Evolutionary conservation across 1,140 invertebrate genomes (phyloP).

Genomic region (Anagrus nilaparvatae): DNA sequence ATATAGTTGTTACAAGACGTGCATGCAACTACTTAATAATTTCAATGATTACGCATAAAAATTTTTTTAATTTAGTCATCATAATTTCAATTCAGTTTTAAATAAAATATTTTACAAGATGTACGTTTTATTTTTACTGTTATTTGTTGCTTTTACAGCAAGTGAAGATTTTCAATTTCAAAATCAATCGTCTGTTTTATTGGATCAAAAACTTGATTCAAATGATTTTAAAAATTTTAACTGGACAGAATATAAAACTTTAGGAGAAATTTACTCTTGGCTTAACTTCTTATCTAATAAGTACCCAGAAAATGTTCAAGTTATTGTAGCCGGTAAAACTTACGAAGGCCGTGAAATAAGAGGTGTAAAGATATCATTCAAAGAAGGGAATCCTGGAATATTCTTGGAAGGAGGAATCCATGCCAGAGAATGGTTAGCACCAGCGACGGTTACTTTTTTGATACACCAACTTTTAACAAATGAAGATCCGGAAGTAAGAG

Average conservation of each 20-base stretch:
- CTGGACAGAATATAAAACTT: slow-evolving; percentile 43
- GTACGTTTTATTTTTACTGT: no score
- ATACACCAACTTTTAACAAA: slow-evolving; percentile 51
- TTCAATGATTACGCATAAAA: no score
- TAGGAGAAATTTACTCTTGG: slow-evolving; percentile 43
- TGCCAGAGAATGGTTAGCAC: slow-evolving; percentile 69
- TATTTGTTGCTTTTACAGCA: no score
- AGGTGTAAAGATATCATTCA: slow-evolving; percentile 47
- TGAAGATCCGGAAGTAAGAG: slow-evolving; percentile 35
- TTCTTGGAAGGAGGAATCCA: slow-evolving; percentile 58
- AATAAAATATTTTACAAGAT: no score
- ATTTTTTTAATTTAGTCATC: no score
- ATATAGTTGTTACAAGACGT: no score
- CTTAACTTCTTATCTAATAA: slow-evolving; percentile 37
- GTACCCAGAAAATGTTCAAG: slow-evolving; percentile 41
- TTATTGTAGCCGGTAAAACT: slow-evolving; percentile 45
- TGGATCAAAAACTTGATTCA: no score
- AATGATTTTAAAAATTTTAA: slow-evolving; percentile 23
- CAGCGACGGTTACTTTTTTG: slow-evolving; percentile 58
- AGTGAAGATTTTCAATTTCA: no score
- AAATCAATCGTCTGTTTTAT: no score
- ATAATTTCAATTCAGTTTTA: no score
- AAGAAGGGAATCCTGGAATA: slow-evolving; percentile 36
- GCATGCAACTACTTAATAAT: no score
- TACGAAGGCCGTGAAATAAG: slow-evolving; percentile 51